Evolutionary conservation across 2,888 invertebrate species (phyloP).

Genomic region (Nemotelus nigrinus): DNA sequence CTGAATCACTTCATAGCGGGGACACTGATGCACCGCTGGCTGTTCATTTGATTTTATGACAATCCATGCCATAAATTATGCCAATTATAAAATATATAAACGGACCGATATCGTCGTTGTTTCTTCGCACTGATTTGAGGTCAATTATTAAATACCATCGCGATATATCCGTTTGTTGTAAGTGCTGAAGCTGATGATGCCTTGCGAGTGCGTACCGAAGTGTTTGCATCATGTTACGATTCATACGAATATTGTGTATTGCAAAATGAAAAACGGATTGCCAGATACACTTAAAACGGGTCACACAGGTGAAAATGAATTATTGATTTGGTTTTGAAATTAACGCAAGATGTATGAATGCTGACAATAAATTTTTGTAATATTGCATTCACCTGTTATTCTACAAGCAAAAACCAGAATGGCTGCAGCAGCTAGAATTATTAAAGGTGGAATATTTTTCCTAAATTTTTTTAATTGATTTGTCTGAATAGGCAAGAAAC

Average conservation of each 20-base stretch:
- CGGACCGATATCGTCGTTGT: neutral
- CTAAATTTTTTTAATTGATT: too few species aligned
- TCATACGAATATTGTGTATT: neutral
- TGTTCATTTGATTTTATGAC: slow-evolving; percentile 22
- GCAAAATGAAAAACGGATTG: neutral
- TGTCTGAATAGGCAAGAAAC: too few species aligned
- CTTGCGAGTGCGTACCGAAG: neutral
- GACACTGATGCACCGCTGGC: neutral
- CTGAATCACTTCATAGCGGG: neutral
- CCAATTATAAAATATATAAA: slow-evolving; percentile 14
- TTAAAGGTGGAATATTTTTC: too few species aligned
- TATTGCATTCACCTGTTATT: too few species aligned
- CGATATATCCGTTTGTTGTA: neutral
- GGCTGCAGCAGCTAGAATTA: too few species aligned
- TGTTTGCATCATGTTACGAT: neutral
- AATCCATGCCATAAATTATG: slow-evolving; percentile 8
- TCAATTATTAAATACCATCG: slow-evolving; percentile 33
- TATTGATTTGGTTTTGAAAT: neutral
- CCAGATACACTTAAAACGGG: neutral
- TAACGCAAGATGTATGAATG: too few species aligned
- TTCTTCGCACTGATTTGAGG: slow-evolving; percentile 14
- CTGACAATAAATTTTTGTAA: too few species aligned
- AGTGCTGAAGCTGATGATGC: neutral
- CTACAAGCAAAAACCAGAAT: too few species aligned
- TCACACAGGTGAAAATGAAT: neutral